Percentiles rank a stretch among this genome's conserved stretches.
These are phyloP conservation scores for Rotaria sp. DNA, from an alignment of 2,888 invertebrate species.

Conservation along the genomic window DNA sequence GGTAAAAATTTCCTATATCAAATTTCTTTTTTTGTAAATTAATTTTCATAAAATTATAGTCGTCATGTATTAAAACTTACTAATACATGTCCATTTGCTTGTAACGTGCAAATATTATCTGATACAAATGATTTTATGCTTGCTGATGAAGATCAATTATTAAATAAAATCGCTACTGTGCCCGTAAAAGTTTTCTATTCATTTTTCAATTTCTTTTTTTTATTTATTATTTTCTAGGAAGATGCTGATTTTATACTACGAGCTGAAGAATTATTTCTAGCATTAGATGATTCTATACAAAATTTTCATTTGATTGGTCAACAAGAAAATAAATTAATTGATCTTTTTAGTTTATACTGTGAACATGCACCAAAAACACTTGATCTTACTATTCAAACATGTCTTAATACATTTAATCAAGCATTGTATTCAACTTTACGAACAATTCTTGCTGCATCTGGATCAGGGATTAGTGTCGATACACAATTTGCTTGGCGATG, in stretches of 20 bases:
- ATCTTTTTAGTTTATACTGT: neutral
- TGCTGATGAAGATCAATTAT: constrained; percentile 55
- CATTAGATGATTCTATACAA: neutral
- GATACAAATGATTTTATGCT: constrained; percentile 50
- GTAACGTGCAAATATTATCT: constrained; percentile 53
- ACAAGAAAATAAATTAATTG: neutral
- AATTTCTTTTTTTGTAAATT: neutral
- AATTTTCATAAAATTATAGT: constrained; percentile 43
- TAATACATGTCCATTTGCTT: constrained; percentile 52
- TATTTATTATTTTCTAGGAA: neutral
- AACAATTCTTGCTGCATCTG: neutral
- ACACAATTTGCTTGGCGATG: constrained; percentile 10
- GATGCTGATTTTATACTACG: neutral
- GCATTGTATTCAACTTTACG: neutral
- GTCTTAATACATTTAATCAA: neutral
- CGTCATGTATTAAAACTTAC: constrained; percentile 53
- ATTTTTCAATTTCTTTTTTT: neutral
- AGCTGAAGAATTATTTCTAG: neutral
- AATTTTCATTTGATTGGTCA: neutral
- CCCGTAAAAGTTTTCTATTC: neutral
- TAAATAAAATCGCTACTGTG: constrained; percentile 53
- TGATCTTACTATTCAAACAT: neutral
- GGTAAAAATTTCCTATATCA: constrained; percentile 44
- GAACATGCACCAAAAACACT: neutral
- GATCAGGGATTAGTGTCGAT: neutral